Conservation (phyloP, 1,140 invertebrate genomes). For the Drosophila funebris region DNA sequence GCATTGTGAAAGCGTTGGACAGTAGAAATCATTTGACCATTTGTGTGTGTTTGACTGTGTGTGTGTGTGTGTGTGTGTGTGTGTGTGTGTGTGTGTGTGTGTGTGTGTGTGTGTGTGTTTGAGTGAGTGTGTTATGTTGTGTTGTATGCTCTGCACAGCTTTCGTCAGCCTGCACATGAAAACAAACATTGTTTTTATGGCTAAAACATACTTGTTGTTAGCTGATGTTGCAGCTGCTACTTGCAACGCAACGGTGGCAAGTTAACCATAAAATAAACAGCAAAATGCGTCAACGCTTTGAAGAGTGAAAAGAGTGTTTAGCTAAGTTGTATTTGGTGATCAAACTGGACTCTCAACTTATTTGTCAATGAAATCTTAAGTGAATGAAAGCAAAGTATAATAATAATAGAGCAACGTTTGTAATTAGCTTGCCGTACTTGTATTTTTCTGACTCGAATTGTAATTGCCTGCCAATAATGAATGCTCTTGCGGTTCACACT, state of each 20-base stretch:
- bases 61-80: conserved; percentile 8
- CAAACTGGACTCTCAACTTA: not conserved
- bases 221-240: conserved; percentile 18
- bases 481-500: conserved; percentile 11
- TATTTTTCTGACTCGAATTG: not conserved
- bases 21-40: conserved; percentile 78
- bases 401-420: conserved; percentile 3
- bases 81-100: conserved; percentile 30
- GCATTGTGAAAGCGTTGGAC: conserved; percentile 72
- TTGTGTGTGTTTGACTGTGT: conserved; percentile 33
- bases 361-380: conserved; percentile 15
- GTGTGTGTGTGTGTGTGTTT: conserved; percentile 21
- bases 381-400: not conserved
- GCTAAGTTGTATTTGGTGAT: conserved; percentile 6
- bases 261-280: conserved; percentile 52
- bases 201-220: conserved; percentile 30
- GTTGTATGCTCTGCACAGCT: conserved; percentile 57
- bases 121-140: conserved; percentile 7
- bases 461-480: conserved; percentile 16
- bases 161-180: conserved; percentile 66
- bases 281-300: conserved; percentile 26
- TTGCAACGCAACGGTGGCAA: conserved; percentile 41
- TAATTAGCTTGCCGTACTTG: conserved; percentile 20
- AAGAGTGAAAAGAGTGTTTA: conserved; percentile 42
- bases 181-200: conserved; percentile 56